These are phyloP conservation scores for Tetramorium simillimum DNA, from an alignment of 1,140 invertebrate genomes.

Conservation along the genomic window DNA sequence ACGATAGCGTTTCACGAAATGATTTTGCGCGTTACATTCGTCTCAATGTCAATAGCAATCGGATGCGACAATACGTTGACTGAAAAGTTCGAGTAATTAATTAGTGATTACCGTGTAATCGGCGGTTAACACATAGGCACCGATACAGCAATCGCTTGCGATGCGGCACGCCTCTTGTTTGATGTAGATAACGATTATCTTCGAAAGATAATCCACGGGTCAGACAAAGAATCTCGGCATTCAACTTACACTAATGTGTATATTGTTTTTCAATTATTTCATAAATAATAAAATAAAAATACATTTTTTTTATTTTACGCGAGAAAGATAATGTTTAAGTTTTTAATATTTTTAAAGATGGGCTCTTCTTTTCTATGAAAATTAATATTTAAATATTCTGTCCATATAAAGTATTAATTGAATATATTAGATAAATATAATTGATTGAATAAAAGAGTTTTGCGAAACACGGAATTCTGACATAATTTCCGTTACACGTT, in stretches of 20 bases:
- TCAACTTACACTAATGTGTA: no score
- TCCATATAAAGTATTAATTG: not conserved
- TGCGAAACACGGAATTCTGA: not conserved
- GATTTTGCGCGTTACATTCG: slow-evolving; percentile 58
- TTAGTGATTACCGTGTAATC: slow-evolving; percentile 55
- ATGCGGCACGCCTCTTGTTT: slow-evolving; percentile 45
- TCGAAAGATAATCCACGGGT: slow-evolving; percentile 45
- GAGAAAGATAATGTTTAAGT: slow-evolving; percentile 2
- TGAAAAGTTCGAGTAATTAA: slow-evolving; percentile 13
- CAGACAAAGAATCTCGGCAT: slow-evolving; percentile 15
- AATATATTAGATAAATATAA: not conserved
- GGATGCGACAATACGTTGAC: slow-evolving; percentile 3
- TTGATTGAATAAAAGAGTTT: not conserved
- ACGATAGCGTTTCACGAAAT: slow-evolving; percentile 74
- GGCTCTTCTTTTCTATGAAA: no score
- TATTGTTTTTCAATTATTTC: not conserved
- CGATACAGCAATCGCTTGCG: slow-evolving; percentile 7
- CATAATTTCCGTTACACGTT: not conserved
- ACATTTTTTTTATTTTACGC: not conserved
- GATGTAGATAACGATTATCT: slow-evolving; percentile 46
- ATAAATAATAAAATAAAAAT: slow-evolving; percentile 13
- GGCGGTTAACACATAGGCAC: slow-evolving; percentile 30
- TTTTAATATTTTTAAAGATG: not conserved
- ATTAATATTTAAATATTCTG: not conserved
- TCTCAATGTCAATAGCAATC: slow-evolving; percentile 54